A percentile compares a stretch with the other conserved stretches of the same genome.
phyloP scores from a whole-genome alignment of 92 coral and sea anemone genomes.

The Epizoanthus scotinus region DNA sequence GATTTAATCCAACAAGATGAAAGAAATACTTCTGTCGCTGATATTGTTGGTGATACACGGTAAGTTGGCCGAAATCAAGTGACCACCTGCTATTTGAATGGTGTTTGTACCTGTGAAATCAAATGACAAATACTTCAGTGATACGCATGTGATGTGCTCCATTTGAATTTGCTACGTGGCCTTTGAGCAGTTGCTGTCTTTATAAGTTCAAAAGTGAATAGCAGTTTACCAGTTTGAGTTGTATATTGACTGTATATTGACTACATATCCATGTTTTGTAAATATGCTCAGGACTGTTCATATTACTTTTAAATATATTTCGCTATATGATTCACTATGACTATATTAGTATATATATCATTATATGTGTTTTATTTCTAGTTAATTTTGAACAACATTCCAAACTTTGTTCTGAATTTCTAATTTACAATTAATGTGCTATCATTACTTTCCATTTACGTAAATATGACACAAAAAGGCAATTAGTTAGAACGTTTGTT shows the following conservation, averaged over 20 bases:
- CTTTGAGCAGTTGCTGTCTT: neutral
- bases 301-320: too few relatives aligned
- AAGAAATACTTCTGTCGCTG: neutral
- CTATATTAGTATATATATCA: too few relatives aligned
- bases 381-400: neutral
- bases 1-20: neutral
- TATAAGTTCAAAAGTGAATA: neutral
- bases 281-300: neutral
- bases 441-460: neutral
- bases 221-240: neutral
- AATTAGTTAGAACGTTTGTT: too few relatives aligned
- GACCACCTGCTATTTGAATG: neutral
- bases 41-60: neutral
- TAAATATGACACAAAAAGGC: too few relatives aligned
- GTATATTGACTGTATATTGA: neutral
- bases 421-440: neutral
- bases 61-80: constrained; percentile 8
- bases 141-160: constrained; percentile 1
- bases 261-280: neutral
- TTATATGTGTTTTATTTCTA: neutral
- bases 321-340: too few relatives aligned
- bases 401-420: neutral
- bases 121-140: neutral
- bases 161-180: constrained; percentile 9
- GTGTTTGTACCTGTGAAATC: neutral